phyloP scores from a whole-genome alignment of 2,888 invertebrate species.

The Sympetrum striolatum region DNA sequence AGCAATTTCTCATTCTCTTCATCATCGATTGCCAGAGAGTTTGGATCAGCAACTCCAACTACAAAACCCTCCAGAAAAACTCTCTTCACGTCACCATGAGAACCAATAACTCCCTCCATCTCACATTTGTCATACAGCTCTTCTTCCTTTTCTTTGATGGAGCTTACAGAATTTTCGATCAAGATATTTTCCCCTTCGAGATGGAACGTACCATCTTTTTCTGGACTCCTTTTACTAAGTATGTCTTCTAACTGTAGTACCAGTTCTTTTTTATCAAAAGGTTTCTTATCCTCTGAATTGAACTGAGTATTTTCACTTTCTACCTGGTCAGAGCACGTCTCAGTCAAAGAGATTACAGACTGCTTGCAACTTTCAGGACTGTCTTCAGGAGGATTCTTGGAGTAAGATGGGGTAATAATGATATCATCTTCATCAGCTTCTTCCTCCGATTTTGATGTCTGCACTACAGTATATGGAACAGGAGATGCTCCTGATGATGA shows the following conservation, averaged over 20 bases:
- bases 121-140: background rate
- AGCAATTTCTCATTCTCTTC: background rate
- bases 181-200: conserved; percentile 51
- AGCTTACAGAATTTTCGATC: conserved; percentile 50
- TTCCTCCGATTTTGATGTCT: background rate
- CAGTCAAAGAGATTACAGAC: background rate
- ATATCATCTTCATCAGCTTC: background rate
- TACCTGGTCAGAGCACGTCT: background rate
- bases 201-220: conserved; percentile 50
- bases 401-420: background rate
- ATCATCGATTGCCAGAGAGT: background rate
- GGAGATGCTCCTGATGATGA: conserved; percentile 1
- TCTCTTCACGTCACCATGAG: background rate
- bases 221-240: conserved; percentile 48
- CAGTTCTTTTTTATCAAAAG: background rate
- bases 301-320: background rate
- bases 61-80: conserved; percentile 6
- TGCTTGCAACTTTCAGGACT: background rate
- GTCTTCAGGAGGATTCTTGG: background rate
- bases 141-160: background rate
- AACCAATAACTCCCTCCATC: background rate
- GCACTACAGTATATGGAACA: background rate
- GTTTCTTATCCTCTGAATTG: background rate
- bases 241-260: conserved; percentile 34
- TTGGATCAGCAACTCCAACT: conserved; percentile 6